Conservation (phyloP, 1,140 invertebrate genomes). For the Scaptomyza graminum region DNA sequence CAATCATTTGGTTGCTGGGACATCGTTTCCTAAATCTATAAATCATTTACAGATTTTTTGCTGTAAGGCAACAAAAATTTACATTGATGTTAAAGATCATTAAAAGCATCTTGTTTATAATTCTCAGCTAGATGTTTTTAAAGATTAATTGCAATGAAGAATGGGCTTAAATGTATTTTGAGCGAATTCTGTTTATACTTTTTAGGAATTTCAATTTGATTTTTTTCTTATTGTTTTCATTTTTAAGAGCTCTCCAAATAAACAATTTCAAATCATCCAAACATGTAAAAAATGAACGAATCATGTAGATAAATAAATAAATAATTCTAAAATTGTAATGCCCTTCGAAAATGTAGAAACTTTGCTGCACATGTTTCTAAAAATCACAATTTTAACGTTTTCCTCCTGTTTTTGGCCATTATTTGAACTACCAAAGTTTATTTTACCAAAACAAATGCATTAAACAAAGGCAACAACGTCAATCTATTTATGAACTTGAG, state of each 20-base stretch:
- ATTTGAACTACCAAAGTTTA: conserved; percentile 11
- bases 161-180: too few species aligned
- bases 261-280: background rate
- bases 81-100: too few species aligned
- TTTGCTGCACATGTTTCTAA: background rate
- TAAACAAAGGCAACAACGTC: conserved; percentile 15
- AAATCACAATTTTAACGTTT: background rate
- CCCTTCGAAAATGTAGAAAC: background rate
- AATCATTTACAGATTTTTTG: too few species aligned
- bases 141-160: too few species aligned
- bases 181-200: background rate
- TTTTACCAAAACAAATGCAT: background rate
- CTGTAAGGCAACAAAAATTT: too few species aligned
- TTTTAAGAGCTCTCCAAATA: background rate
- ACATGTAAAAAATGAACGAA: background rate
- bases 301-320: too few species aligned
- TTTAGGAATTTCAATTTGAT: background rate
- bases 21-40: too few species aligned
- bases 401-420: conserved; percentile 8
- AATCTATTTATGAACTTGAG: conserved; percentile 10
- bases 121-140: too few species aligned
- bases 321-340: background rate
- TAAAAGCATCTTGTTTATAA: too few species aligned
- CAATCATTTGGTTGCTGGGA: too few species aligned
- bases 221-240: background rate